phyloP scores from a whole-genome alignment of 2,113 vertebrate genomes.

The Ursus arctos region DNA sequence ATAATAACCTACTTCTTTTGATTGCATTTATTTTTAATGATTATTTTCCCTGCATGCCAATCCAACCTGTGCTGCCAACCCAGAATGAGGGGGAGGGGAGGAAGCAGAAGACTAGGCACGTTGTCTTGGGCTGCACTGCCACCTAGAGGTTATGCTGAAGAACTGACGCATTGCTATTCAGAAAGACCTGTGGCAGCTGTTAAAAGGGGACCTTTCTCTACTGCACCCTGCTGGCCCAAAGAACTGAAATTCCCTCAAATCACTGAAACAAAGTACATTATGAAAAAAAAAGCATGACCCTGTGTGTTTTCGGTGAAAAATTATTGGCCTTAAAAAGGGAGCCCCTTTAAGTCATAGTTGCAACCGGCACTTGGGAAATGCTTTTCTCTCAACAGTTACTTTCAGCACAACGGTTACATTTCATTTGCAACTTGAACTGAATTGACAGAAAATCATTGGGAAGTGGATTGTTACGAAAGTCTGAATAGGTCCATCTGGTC shows the following conservation, averaged over 20 bases:
- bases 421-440: slow-evolving; percentile 74
- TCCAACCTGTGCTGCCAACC: background rate
- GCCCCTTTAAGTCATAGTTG: background rate
- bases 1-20: slow-evolving; percentile 78
- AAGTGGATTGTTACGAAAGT: slow-evolving; percentile 71
- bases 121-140: slow-evolving; percentile 84
- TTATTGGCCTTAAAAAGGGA: background rate
- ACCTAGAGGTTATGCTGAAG: slow-evolving; percentile 74
- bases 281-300: background rate
- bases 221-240: background rate
- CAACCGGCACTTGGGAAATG: background rate
- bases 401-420: slow-evolving; percentile 68
- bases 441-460: slow-evolving; percentile 76
- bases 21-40: slow-evolving; percentile 70
- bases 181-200: rapidly evolving
- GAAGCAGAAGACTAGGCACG: rapidly evolving
- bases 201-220: background rate
- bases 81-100: background rate
- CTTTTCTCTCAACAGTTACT: slow-evolving; percentile 28
- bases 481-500: slow-evolving; percentile 47
- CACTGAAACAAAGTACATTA: slow-evolving; percentile 1
- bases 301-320: background rate
- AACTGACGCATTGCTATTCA: background rate
- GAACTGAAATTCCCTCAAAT: background rate
- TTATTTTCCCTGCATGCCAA: slow-evolving; percentile 51